Conservation (phyloP, 2,888 invertebrate species). For the Nesidiocoris tenuis region DNA sequence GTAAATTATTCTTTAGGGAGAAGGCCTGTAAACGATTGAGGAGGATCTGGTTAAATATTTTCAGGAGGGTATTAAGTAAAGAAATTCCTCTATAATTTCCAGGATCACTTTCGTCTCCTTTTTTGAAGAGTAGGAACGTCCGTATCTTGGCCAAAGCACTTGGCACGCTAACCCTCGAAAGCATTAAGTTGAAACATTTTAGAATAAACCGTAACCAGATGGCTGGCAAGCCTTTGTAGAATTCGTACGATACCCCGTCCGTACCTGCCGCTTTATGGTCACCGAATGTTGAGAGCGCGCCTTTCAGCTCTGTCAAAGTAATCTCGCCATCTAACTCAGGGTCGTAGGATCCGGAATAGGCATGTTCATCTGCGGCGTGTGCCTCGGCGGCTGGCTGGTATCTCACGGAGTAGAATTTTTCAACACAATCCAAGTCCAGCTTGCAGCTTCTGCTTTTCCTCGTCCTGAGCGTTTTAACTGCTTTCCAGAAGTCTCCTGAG, state of each 20-base stretch:
- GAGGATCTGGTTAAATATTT: neutral
- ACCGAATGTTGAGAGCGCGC: neutral
- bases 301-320: neutral
- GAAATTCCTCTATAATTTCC: conserved; percentile 17
- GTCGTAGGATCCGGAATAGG: neutral
- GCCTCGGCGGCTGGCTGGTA: neutral
- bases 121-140: conserved; percentile 17
- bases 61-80: conserved; percentile 7
- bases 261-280: neutral
- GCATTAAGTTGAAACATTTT: neutral
- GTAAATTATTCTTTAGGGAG: neutral
- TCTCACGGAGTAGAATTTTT: neutral
- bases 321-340: neutral
- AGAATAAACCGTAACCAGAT: neutral
- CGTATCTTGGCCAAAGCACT: conserved; percentile 10
- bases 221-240: neutral
- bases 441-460: neutral
- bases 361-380: neutral
- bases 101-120: conserved; percentile 1
- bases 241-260: conserved; percentile 1
- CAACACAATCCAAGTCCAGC: neutral
- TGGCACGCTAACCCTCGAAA: neutral
- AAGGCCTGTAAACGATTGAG: conserved; percentile 3
- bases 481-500: conserved; percentile 5
- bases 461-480: neutral